Percentiles rank a stretch among this genome's conserved stretches.
Evolutionary conservation across 2,113 vertebrate genomes (phyloP).

Genomic region (Rhadina sibilatrix): DNA sequence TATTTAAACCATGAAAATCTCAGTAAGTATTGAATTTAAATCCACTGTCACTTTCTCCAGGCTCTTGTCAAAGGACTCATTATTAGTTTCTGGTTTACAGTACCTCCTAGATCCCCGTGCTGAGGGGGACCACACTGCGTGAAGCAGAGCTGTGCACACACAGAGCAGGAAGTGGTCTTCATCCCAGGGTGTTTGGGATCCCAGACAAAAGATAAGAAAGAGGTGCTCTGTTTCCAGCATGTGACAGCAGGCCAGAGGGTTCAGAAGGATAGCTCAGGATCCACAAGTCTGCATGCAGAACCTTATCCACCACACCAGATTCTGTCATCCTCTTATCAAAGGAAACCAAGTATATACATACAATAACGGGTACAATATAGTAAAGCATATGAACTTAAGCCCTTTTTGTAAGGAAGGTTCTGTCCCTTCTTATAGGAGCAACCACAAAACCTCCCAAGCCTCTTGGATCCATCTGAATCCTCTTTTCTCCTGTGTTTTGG

Average conservation of each 20-base stretch:
- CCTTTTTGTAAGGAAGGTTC: neutral
- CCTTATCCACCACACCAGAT: neutral
- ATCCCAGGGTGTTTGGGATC: neutral
- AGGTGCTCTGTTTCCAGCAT: neutral
- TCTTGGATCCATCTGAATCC: neutral
- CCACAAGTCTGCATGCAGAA: neutral
- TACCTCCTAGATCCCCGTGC: neutral
- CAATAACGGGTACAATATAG: neutral
- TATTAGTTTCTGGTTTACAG: conserved; percentile 23
- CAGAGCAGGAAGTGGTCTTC: neutral
- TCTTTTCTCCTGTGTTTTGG: neutral
- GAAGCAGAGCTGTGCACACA: neutral
- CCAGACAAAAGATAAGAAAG: neutral
- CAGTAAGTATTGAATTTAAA: conserved; percentile 39
- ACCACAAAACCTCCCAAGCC: neutral
- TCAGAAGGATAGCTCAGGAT: neutral
- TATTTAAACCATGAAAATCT: conserved; percentile 43
- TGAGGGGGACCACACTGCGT: neutral
- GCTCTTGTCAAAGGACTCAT: conserved; percentile 17
- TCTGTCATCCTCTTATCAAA: neutral
- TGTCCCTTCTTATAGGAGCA: neutral
- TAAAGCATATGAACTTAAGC: neutral
- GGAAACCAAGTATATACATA: neutral
- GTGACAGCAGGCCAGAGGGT: neutral
- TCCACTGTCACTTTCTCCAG: conserved; percentile 42